Base-by-base conservation (phyloP, 2,797 vertebrate genomes). In the Darevskia mixta region DNA sequence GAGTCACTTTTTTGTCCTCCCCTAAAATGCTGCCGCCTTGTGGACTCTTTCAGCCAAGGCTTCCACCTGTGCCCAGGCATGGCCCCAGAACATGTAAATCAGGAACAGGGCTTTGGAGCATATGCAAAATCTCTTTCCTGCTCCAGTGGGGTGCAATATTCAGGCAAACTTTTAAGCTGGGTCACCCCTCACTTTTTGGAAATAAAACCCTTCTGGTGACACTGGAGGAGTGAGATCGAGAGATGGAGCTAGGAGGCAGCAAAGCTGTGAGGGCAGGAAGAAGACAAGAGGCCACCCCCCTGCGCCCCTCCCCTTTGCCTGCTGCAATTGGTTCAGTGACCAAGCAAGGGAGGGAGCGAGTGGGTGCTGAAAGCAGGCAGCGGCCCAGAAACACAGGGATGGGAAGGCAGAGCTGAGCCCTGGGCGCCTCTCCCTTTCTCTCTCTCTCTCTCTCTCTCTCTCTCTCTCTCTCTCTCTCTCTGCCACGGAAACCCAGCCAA, bases 261-360 rank as follows among this genome's bases (percentile, higher is more conserved):
- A 38, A 32, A 86, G 86, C 27, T 79, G 82, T 11, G 72, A 82
- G 41, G 83, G 91, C 61, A 86, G 94, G 85, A 88, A 85, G 79
- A 87, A 90, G 3, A 45, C 20, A 83, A 75, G 6, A 82, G 64
- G 67, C 45, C 9, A 72, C 38, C 79, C 71, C 71, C 41, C 11
- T 79, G 89, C 32, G 89, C 90, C 88, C 49, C 66, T 95, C 94
- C 95, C 93, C 92, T 91, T 87, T 66, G 90, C 81, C 86, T 20
- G 86, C 78, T 17, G 27, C 86, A 88, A 94, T 96, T 94, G 95
- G 92, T 90, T 95, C 92, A n/a, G 5, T 17, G 8, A 86, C 90
- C 13, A 55, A 55, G 49, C 13, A 15, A 55, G 49, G 78, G 84
- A 41, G 92, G 82, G 73, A 9, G 45, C 3, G 49, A 61, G 25